Evolutionary conservation across 2,113 vertebrate genomes (phyloP).

Genomic region (Mugil cephalus): DNA sequence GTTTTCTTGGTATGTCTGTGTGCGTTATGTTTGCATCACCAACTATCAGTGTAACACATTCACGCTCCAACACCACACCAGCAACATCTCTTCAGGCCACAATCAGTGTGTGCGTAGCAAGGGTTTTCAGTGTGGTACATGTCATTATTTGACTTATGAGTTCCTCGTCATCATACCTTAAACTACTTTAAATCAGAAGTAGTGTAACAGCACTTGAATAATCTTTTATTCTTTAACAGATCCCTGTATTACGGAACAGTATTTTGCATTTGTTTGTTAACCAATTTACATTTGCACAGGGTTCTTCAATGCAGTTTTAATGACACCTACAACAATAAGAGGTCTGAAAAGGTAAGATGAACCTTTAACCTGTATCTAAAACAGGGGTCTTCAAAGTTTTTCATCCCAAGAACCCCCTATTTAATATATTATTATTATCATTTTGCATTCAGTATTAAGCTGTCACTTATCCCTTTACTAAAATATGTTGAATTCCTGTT

Average conservation of each 20-base stretch:
- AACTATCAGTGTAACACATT: constrained; percentile 17
- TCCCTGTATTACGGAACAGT: not conserved
- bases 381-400: too few relatives aligned
- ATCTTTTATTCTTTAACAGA: not conserved
- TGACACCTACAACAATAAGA: not conserved
- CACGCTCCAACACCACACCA: constrained; percentile 1
- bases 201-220: too few relatives aligned
- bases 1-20: constrained; percentile 32
- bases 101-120: not conserved
- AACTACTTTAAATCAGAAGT: not conserved
- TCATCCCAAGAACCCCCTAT: too few relatives aligned
- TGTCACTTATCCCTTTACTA: too few relatives aligned
- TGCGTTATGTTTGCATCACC: constrained; percentile 34
- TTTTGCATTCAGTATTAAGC: too few relatives aligned
- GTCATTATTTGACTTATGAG: constrained; percentile 1
- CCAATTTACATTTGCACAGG: not conserved
- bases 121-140: constrained; percentile 14
- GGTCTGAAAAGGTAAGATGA: constrained; percentile 2
- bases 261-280: not conserved
- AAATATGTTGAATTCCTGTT: too few relatives aligned
- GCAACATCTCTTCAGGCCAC: constrained; percentile 4
- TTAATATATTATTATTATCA: too few relatives aligned
- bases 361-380: too few relatives aligned
- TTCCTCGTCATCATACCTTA: not conserved
- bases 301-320: too few relatives aligned